A percentile compares a stretch with the other conserved stretches of the same genome.
phyloP scores from a whole-genome alignment of 2,113 vertebrate species.

The Mionectes macconnelli region DNA sequence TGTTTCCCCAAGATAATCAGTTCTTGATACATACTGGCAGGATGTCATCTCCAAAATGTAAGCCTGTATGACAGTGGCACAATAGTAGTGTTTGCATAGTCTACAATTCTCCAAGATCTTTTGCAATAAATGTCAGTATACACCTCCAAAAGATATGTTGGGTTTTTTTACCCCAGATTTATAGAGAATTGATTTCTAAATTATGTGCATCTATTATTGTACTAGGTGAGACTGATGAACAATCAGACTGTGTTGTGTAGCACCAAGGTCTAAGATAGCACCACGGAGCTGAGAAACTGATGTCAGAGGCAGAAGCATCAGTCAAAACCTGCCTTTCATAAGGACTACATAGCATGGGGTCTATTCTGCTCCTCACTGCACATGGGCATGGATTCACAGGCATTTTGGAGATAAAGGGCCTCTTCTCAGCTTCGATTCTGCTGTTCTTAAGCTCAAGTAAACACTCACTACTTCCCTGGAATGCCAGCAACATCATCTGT shows the following conservation, averaged over 20 bases:
- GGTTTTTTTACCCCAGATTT: not conserved
- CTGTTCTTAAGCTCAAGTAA: slow-evolving; percentile 17
- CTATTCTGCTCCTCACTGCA: not conserved
- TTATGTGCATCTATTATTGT: not conserved
- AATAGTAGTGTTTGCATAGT: not conserved
- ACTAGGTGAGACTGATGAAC: not conserved
- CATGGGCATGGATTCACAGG: not conserved
- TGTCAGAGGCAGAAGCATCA: not conserved
- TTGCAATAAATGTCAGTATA: not conserved
- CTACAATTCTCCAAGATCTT: not conserved
- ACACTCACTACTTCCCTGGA: not conserved
- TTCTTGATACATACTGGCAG: not conserved
- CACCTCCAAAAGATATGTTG: not conserved
- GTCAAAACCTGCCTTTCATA: not conserved
- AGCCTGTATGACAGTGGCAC: not conserved
- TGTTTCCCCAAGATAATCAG: not conserved
- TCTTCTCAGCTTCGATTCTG: not conserved
- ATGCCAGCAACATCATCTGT: not conserved
- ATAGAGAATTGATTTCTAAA: not conserved
- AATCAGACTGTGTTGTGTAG: not conserved
- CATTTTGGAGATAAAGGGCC: not conserved
- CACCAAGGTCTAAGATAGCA: not conserved
- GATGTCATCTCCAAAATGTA: not conserved
- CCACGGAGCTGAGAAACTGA: not conserved
- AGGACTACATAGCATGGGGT: not conserved